Evolutionary conservation across 2,888 invertebrate genomes (phyloP).

Genomic region (Helobdella robusta): DNA sequence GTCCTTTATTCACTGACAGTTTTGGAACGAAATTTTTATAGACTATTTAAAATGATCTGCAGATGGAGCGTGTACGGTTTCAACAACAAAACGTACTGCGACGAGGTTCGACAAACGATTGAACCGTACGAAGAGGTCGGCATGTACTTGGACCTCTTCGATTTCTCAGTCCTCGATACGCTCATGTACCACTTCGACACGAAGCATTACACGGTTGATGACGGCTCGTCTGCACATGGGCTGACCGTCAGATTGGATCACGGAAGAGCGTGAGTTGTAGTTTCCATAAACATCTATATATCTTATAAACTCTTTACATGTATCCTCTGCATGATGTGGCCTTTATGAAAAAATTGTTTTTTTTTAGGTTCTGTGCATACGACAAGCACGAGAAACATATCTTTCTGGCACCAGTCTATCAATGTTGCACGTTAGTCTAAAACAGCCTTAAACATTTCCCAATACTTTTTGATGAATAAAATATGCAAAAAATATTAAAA

Average conservation of each 20-base stretch:
- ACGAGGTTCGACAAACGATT: slow-evolving; percentile 28
- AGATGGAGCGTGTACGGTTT: slow-evolving; percentile 34
- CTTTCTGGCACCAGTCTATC: slow-evolving; percentile 35
- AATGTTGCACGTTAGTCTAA: slow-evolving; percentile 35
- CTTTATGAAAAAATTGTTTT: not conserved
- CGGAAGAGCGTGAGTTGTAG: slow-evolving; percentile 34
- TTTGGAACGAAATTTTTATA: not conserved
- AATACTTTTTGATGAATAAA: not conserved
- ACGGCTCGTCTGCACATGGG: slow-evolving; percentile 31
- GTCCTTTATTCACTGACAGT: not conserved
- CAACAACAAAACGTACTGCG: slow-evolving; percentile 34
- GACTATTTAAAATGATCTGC: not conserved
- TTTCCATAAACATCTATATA: not conserved
- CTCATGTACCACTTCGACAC: slow-evolving; percentile 36
- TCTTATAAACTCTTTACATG: not conserved
- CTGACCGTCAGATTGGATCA: slow-evolving; percentile 35
- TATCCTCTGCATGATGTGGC: not conserved
- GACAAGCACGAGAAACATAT: slow-evolving; percentile 31
- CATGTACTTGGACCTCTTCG: slow-evolving; percentile 35
- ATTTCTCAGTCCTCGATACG: slow-evolving; percentile 34
- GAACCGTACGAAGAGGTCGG: slow-evolving; percentile 30
- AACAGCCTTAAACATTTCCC: not conserved
- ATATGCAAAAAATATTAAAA: not conserved
- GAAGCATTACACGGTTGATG: slow-evolving; percentile 34
- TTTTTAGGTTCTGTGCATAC: slow-evolving; percentile 33